Conservation (phyloP, 1,140 invertebrate species). For the Oreohelix idahoensis region DNA sequence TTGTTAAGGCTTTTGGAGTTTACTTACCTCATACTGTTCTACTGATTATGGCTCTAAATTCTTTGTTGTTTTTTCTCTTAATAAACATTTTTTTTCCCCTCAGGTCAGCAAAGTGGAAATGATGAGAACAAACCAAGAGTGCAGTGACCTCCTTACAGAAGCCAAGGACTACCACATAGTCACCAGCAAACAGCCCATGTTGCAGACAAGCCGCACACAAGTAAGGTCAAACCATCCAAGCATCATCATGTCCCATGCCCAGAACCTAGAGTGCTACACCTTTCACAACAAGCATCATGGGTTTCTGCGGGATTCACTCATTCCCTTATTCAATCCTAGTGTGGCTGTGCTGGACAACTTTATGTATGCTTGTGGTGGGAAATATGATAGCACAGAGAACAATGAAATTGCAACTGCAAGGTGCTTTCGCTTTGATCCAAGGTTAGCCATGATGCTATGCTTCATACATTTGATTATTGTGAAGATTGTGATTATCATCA, state of each 20-base stretch:
- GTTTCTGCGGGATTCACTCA: conserved; percentile 64
- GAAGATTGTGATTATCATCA: too few relatives aligned
- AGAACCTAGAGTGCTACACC: conserved; percentile 68
- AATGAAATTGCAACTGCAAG: conserved; percentile 71
- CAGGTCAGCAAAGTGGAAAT: conserved; percentile 64
- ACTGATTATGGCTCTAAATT: too few relatives aligned
- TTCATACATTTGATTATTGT: too few relatives aligned
- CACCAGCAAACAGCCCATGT: conserved; percentile 67
- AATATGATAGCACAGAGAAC: conserved; percentile 70
- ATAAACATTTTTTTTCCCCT: neutral
- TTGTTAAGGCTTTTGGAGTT: too few relatives aligned
- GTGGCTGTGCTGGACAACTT: conserved; percentile 72
- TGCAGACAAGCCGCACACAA: conserved; percentile 66
- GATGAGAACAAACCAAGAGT: conserved; percentile 65
- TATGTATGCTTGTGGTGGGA: conserved; percentile 72
- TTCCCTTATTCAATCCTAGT: conserved; percentile 70
- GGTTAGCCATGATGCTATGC: conserved; percentile 25
- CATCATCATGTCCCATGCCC: conserved; percentile 69
- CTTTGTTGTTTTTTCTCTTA: neutral
- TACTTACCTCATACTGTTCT: too few relatives aligned
- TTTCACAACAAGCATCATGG: conserved; percentile 62
- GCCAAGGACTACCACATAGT: conserved; percentile 73
- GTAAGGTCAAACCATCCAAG: conserved; percentile 64
- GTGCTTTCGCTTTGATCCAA: conserved; percentile 72
- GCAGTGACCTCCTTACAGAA: conserved; percentile 65